Conservation (phyloP, 2,113 vertebrate genomes). For the Protobothrops mucrosquamatus region DNA sequence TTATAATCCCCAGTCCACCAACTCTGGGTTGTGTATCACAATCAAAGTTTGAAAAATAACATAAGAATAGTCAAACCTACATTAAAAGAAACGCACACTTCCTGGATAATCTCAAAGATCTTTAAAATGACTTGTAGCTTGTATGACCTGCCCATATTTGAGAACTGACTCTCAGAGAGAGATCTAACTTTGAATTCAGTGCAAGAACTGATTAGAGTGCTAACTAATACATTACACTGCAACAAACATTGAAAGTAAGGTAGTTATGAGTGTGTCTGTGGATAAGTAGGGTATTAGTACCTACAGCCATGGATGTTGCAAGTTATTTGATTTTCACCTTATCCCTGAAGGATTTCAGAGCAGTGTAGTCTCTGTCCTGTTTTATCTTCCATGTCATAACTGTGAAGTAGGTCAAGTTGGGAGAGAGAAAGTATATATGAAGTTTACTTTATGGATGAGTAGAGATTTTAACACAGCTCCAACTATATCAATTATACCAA, state of each 20-base stretch:
- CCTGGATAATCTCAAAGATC: neutral
- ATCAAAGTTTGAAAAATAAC: neutral
- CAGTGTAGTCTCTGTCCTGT: neutral
- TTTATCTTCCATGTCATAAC: neutral
- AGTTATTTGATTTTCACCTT: neutral
- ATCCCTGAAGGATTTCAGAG: neutral
- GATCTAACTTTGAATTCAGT: neutral
- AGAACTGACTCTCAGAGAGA: neutral
- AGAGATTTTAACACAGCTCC: neutral
- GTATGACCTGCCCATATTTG: neutral
- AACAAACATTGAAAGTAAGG: neutral
- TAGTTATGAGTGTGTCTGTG: neutral
- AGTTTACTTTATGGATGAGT: neutral
- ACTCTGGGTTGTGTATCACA: neutral
- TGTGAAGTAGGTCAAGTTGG: neutral
- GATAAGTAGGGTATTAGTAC: neutral
- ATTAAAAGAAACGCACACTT: neutral
- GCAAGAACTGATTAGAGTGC: neutral
- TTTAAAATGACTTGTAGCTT: neutral
- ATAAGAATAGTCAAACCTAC: neutral
- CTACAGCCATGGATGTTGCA: neutral
- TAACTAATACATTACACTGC: neutral
- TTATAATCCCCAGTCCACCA: neutral
- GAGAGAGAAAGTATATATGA: neutral
- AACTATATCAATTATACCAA: neutral